Base-by-base conservation (phyloP, 1,140 invertebrate species). In the Maniola jurtina region DNA sequence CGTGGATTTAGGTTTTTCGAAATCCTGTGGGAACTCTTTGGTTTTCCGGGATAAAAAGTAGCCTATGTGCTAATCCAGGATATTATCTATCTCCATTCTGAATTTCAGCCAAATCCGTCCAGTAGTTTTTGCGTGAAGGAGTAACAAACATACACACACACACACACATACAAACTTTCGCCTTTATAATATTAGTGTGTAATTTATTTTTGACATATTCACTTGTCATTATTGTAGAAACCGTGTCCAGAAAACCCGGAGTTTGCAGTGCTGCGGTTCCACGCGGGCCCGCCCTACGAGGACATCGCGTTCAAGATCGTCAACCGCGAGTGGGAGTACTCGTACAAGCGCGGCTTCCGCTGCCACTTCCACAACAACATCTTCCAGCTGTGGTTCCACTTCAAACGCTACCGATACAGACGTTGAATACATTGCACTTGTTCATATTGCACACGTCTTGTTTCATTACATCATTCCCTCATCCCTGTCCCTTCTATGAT, bases 271-370 rank as follows among this genome's bases (percentile, higher is more conserved):
- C 92, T 99, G 8, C 93, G 96, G 33, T 99, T 99, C 88, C 96
- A 96, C 81, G 97, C 98, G 45, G 99, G 99, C 0, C 98, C 99
- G 16, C 99, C 99, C 0, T 99, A 99, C 89, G 99, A 99, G 92
- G 98, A 99, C 86, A 99, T 99, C 78, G 99, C 98, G 0, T 99
- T 99, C 90, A 99, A 99, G 92, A 99, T 99, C 69, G 98, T 99
- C 0, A 99, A 98, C 88, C 93, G 98, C 66, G 99, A 99, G 92
- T 99, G 99, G 99, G 99, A 99, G 89, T 99, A 98, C 91, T 99
- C 98, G 0, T 99, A 99, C 86, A 99, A 99, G 90, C 92, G 98
- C 66, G 99, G 99, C 35, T 99, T 99, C 90, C 93, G 98, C 55
- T 99, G 98, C 91, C 98, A 99, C 87, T 99, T 99, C 91, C 97